Conservation (phyloP, 2,797 vertebrate genomes). For the Aldrovandia affinis region DNA sequence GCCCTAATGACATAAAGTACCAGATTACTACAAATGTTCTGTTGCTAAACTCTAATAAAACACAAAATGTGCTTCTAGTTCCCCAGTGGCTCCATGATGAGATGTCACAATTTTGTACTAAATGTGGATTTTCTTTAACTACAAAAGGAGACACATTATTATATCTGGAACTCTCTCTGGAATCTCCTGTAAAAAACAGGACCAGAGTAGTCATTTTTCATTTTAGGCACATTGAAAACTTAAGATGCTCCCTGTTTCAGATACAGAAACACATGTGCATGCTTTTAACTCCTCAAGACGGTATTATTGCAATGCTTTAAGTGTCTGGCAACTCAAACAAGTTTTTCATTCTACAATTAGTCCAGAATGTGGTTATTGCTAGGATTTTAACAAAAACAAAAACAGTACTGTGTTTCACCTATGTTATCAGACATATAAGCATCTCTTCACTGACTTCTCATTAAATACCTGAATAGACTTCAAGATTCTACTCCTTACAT, state of each 20-base stretch:
- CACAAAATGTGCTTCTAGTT: background rate
- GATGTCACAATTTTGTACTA: background rate
- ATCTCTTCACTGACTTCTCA: background rate
- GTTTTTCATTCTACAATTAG: background rate
- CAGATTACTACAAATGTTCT: background rate
- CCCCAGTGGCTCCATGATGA: background rate
- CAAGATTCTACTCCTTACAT: background rate
- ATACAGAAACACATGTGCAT: background rate
- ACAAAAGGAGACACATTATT: background rate
- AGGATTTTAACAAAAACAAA: background rate
- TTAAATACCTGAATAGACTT: background rate
- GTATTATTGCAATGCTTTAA: background rate
- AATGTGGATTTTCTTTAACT: background rate
- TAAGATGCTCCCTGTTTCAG: background rate
- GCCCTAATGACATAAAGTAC: background rate
- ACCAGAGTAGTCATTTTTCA: slow-evolving; percentile 5
- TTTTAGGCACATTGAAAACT: background rate
- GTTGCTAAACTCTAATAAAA: background rate
- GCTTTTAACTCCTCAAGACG: background rate
- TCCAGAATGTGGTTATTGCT: background rate
- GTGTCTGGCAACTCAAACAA: background rate
- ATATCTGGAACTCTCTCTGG: background rate
- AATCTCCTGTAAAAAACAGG: background rate
- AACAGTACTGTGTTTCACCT: background rate
- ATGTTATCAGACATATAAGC: background rate